A percentile compares a stretch with the other conserved stretches of the same genome.
These are phyloP conservation scores for Lepidochitona cinerea DNA, from an alignment of 2,888 invertebrate genomes.

Conservation along the genomic window DNA sequence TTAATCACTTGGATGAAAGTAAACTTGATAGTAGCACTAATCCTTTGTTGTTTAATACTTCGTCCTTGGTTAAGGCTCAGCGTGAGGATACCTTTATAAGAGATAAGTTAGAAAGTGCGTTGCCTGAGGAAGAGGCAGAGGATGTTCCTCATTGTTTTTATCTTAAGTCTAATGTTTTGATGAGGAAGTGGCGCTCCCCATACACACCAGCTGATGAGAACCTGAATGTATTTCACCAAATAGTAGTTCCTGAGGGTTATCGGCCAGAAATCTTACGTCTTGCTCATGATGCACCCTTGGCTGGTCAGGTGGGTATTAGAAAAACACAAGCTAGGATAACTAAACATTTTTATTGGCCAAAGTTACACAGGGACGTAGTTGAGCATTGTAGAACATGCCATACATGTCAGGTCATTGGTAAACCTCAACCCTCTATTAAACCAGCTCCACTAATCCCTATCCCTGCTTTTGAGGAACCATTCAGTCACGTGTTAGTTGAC, in stretches of 20 bases:
- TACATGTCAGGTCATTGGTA: conserved; percentile 15
- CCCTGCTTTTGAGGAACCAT: conserved; percentile 18
- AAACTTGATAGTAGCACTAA: too few species aligned
- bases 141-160: conserved; percentile 7
- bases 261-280: background rate
- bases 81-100: background rate
- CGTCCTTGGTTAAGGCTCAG: background rate
- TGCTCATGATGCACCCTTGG: conserved; percentile 6
- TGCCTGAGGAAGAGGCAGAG: background rate
- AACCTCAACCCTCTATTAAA: background rate
- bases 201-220: conserved; percentile 4
- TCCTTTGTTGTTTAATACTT: too few species aligned
- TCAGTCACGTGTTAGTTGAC: background rate
- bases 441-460: conserved; percentile 11
- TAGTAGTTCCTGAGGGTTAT: conserved; percentile 1
- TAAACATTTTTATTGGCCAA: conserved; percentile 16
- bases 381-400: conserved; percentile 13
- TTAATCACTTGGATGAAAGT: background rate
- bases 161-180: conserved; percentile 4
- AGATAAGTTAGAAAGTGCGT: background rate
- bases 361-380: conserved; percentile 10
- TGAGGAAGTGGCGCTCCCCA: conserved; percentile 11
- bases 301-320: conserved; percentile 12
- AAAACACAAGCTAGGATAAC: conserved; percentile 1
- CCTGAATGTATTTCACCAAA: background rate